Base-by-base conservation (phyloP, 1,140 invertebrate species). In the Cotesia chilonis region DNA sequence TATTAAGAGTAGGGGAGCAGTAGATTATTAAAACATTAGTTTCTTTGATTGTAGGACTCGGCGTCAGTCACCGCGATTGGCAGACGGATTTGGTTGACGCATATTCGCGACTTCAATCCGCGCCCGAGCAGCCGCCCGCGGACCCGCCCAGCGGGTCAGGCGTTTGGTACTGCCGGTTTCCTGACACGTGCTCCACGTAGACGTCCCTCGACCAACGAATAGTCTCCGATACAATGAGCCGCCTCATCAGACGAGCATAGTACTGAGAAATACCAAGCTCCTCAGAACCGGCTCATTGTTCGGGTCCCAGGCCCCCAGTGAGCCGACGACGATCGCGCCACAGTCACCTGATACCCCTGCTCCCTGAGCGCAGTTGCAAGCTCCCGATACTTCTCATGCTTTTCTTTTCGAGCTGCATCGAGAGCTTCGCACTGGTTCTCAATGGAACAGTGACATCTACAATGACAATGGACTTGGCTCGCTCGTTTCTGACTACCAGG, bases 121-220 rank as follows among this genome's bases (percentile, higher is more conserved):
- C 17, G 17, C 17, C 17, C 17, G 17, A 17, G 0, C 17, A 1
- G 17, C 17, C 17, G 0, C 17, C 17, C 17, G 17, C 17, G 17
- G 17, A 17, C 17, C 17, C 17, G 17, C 17, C 17, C 17, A 17
- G 17, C 17, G 0, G 17, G 0, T 17, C 17, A 17, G 17, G 17
- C 17, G 17, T 17, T 1, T 0, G 0, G 1, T 17, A 17, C 17
- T 17, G 17, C 17, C 17, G 17, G 17, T 17, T 17, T 17, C 60
- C 60, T 1, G 60, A 35, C 10, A 61, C 60, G 6, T 75, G 70
- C 37, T 69, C 37, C 7, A 75, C 65, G 4, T 75, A 75, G 0
- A 72, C 66, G 52, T 75, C 59, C 0, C 74, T 2, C 0, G 64
- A 74, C 70, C 70, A 74, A 4, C 64, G 54, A 0, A 72, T 72